These are phyloP conservation scores for Horisme vitalbata DNA, from an alignment of 2,888 invertebrate species.

Conservation along the genomic window DNA sequence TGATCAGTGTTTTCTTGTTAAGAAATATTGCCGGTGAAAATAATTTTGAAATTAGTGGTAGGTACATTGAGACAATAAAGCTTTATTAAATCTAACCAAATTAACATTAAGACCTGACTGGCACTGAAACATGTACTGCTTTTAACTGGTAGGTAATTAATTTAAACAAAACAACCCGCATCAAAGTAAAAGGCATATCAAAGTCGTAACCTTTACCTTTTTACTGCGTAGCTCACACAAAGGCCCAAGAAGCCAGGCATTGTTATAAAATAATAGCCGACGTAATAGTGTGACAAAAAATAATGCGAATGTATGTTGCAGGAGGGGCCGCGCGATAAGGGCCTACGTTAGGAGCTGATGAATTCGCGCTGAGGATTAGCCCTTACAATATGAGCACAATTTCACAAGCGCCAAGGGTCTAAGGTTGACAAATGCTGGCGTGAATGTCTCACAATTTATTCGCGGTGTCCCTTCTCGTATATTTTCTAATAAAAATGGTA, in stretches of 20 bases:
- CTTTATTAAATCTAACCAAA: neutral
- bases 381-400: constrained; percentile 79
- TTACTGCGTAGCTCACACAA: constrained; percentile 12
- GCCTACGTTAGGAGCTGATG: constrained; percentile 67
- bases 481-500: constrained; percentile 77
- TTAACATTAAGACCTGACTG: constrained; percentile 6
- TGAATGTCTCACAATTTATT: constrained; percentile 65
- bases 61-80: too few relatives aligned
- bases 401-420: constrained; percentile 69
- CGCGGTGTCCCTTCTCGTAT: constrained; percentile 53
- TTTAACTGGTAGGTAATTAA: constrained; percentile 15
- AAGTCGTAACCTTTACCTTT: constrained; percentile 15
- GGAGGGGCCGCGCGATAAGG: constrained; percentile 63
- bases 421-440: constrained; percentile 66
- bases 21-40: too few relatives aligned
- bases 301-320: constrained; percentile 55
- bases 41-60: too few relatives aligned
- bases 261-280: constrained; percentile 30
- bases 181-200: constrained; percentile 11
- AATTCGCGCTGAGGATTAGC: constrained; percentile 74
- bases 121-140: constrained; percentile 3
- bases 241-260: constrained; percentile 18
- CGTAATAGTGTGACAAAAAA: constrained; percentile 51
- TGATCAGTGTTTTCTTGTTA: too few relatives aligned
- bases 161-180: constrained; percentile 14